These are phyloP conservation scores for Brachionichthys hirsutus DNA, from an alignment of 2,113 vertebrate species.

Conservation along the genomic window DNA sequence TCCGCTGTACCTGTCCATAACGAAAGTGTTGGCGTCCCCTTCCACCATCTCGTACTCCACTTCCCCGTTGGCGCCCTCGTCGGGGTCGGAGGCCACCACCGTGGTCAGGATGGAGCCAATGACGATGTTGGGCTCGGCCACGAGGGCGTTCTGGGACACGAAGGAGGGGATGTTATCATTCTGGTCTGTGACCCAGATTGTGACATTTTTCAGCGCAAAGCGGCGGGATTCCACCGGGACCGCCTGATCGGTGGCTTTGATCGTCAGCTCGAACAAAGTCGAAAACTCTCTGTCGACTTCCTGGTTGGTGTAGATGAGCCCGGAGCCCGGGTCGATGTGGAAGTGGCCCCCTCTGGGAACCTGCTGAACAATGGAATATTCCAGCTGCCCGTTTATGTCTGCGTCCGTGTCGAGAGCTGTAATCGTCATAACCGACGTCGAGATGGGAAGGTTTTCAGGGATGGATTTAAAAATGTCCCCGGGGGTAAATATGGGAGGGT, in stretches of 20 bases:
- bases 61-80: constrained; percentile 92
- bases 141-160: constrained; percentile 89
- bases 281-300: constrained; percentile 96
- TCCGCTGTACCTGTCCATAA: constrained; percentile 94
- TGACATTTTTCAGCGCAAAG: constrained; percentile 93
- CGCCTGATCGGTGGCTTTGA: constrained; percentile 92
- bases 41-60: constrained; percentile 94
- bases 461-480: constrained; percentile 97
- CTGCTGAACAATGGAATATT: constrained; percentile 90
- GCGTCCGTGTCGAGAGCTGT: constrained; percentile 92
- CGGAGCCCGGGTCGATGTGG: constrained; percentile 82
- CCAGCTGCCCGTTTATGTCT: constrained; percentile 91
- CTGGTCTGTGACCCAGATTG: constrained; percentile 91
- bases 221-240: constrained; percentile 89
- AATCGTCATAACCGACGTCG: constrained; percentile 87
- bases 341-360: constrained; percentile 91
- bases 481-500: constrained; percentile 88
- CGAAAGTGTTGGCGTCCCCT: constrained; percentile 90
- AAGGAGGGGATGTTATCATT: constrained; percentile 95
- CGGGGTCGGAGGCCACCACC: constrained; percentile 90
- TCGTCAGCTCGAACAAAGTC: constrained; percentile 90
- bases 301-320: constrained; percentile 85
- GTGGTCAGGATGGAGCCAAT: constrained; percentile 93
- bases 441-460: constrained; percentile 89
- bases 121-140: constrained; percentile 87